phyloP scores from a whole-genome alignment of 2,113 vertebrate genomes.

The Sclerurus mexicanus region DNA sequence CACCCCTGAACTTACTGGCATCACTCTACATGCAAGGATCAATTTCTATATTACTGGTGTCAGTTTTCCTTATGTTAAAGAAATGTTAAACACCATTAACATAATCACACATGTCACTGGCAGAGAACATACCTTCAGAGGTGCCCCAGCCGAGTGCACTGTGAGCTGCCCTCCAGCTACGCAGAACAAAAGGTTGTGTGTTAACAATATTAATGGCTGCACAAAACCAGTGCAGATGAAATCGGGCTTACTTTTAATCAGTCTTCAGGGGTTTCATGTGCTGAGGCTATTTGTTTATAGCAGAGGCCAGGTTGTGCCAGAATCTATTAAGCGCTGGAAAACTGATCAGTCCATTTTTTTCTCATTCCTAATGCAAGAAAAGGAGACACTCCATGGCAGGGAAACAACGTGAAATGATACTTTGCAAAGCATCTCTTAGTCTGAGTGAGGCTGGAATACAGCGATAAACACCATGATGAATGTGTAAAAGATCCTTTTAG shows the following conservation, averaged over 20 bases:
- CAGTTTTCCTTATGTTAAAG: neutral
- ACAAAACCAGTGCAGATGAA: constrained; percentile 29
- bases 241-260: constrained; percentile 54
- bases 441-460: neutral
- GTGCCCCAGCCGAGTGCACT: neutral
- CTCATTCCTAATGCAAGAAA: neutral
- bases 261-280: constrained; percentile 22
- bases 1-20: neutral
- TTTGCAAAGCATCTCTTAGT: neutral
- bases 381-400: neutral
- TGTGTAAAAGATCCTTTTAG: neutral
- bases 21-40: neutral
- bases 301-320: constrained; percentile 31
- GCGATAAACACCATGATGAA: neutral
- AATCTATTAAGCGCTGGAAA: constrained; percentile 16
- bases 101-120: constrained; percentile 18
- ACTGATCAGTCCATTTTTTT: neutral
- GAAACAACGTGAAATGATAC: neutral
- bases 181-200: constrained; percentile 47
- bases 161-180: constrained; percentile 51
- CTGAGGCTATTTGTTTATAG: constrained; percentile 43
- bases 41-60: neutral
- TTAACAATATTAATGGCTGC: constrained; percentile 53
- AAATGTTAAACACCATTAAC: neutral
- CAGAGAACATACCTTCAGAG: neutral